A percentile compares a stretch with the other conserved stretches of the same genome.
Conservation (phyloP, 2,888 invertebrate genomes). For the Sminthurinus aureus region DNA sequence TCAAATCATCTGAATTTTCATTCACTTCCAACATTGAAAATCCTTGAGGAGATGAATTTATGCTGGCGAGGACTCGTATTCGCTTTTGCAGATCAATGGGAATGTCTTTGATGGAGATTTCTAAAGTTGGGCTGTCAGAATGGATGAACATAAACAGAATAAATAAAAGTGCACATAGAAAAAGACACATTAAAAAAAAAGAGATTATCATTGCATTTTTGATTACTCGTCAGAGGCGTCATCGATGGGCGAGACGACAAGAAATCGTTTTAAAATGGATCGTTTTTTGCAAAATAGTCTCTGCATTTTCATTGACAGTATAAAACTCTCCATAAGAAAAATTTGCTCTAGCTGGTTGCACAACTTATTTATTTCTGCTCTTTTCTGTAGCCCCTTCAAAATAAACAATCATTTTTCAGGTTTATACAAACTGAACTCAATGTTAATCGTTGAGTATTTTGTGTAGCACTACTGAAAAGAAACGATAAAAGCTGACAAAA, state of each 20-base stretch:
- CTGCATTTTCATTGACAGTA: slow-evolving; percentile 49
- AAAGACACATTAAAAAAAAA: background rate
- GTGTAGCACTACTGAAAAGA: background rate
- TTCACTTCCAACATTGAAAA: background rate
- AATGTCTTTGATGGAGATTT: slow-evolving; percentile 32
- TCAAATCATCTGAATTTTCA: background rate
- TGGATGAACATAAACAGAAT: background rate
- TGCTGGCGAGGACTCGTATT: slow-evolving; percentile 13
- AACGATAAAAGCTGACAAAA: background rate
- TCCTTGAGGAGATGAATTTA: slow-evolving; percentile 14
- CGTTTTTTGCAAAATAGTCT: slow-evolving; percentile 35
- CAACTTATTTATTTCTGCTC: slow-evolving; percentile 49
- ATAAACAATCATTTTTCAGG: background rate
- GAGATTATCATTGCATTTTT: background rate
- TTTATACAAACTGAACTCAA: background rate
- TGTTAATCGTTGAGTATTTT: background rate
- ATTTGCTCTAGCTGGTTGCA: slow-evolving; percentile 56
- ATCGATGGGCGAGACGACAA: slow-evolving; percentile 7
- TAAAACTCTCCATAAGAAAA: slow-evolving; percentile 53
- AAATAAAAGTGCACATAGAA: background rate
- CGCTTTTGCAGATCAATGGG: slow-evolving; percentile 10
- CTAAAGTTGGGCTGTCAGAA: slow-evolving; percentile 11
- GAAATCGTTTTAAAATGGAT: slow-evolving; percentile 42
- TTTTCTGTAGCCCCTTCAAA: slow-evolving; percentile 48
- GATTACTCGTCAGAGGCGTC: background rate